Conservation (phyloP, 2,797 vertebrate species). For the Carapus acus region DNA sequence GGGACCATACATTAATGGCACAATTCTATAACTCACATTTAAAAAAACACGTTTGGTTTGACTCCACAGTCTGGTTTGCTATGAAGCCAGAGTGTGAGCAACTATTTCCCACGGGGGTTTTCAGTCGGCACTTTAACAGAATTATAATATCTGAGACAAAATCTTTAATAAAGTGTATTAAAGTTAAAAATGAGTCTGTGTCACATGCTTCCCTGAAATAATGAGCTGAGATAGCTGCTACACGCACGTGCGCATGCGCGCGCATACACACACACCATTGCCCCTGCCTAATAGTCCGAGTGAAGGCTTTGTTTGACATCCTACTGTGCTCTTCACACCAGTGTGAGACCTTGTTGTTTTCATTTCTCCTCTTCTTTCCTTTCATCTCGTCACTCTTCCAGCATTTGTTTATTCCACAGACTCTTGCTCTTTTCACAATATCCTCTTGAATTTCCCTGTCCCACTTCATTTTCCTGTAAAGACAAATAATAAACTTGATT, state of each 20-base stretch:
- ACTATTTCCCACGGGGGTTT: conserved; percentile 45
- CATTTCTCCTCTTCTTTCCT: neutral
- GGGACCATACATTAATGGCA: conserved; percentile 64
- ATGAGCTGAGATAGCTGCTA: conserved; percentile 1
- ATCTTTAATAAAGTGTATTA: conserved; percentile 69
- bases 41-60: conserved; percentile 56
- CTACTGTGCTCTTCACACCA: conserved; percentile 43
- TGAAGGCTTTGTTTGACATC: conserved; percentile 48
- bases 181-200: conserved; percentile 25
- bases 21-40: conserved; percentile 57
- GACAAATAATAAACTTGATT: too few species aligned
- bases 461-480: too few species aligned
- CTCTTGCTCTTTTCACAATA: neutral
- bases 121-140: conserved; percentile 71
- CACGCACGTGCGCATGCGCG: conserved; percentile 3
- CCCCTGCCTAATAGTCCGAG: conserved; percentile 46
- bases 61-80: conserved; percentile 49
- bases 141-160: conserved; percentile 57
- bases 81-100: conserved; percentile 40
- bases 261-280: conserved; percentile 19
- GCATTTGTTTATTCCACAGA: neutral
- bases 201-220: conserved; percentile 21
- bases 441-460: too few species aligned
- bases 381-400: neutral
- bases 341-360: conserved; percentile 20